phyloP scores from a whole-genome alignment of 2,797 vertebrate species.

The Gallinago nigripennis region DNA sequence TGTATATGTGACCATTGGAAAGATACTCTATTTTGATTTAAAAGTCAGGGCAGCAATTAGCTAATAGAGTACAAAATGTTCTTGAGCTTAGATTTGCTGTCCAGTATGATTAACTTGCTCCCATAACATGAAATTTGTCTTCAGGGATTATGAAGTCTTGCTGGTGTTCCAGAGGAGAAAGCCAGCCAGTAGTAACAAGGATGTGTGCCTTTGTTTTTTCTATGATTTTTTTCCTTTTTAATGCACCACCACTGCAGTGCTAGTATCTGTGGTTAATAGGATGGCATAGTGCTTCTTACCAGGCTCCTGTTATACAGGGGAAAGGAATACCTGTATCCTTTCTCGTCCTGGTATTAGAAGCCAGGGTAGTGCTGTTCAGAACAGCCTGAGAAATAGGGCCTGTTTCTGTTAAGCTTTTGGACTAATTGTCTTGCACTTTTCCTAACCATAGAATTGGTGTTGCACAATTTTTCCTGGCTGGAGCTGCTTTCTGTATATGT shows the following conservation, averaged over 20 bases:
- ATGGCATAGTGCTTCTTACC: neutral
- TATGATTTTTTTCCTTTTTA: neutral
- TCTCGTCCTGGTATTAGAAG: neutral
- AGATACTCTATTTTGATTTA: neutral
- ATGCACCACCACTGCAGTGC: neutral
- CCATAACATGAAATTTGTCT: neutral
- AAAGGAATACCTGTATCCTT: neutral
- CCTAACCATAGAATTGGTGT: neutral
- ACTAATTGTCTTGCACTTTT: neutral
- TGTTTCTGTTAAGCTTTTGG: neutral
- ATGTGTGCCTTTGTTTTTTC: neutral
- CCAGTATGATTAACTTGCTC: neutral
- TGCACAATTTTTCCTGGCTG: neutral
- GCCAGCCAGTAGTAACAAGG: neutral
- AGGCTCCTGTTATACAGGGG: neutral
- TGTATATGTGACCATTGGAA: neutral
- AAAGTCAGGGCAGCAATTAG: neutral
- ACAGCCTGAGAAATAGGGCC: neutral
- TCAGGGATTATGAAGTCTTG: neutral
- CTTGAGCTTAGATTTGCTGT: neutral
- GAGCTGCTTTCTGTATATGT: neutral
- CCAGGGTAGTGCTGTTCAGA: neutral
- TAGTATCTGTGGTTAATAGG: neutral
- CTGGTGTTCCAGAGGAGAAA: constrained; percentile 14
- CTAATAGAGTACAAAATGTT: neutral